Conservation (phyloP, 1,140 invertebrate genomes). For the Notospermus geniculatus region DNA sequence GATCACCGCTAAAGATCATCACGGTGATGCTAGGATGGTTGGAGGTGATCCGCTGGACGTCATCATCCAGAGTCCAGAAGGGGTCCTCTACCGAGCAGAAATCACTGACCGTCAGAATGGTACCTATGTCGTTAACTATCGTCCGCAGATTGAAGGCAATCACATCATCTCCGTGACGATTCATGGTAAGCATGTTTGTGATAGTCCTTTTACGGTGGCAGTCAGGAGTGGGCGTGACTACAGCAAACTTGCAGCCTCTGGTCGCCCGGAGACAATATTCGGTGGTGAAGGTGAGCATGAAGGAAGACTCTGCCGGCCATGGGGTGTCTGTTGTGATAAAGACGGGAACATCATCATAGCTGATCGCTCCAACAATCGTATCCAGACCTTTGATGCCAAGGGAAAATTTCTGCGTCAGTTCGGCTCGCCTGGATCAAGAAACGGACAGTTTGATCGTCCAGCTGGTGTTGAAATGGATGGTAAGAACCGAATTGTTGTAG, state of each 20-base stretch:
- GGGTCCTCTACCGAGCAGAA: slow-evolving; percentile 52
- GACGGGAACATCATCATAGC: slow-evolving; percentile 81
- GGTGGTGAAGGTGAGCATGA: slow-evolving; percentile 72
- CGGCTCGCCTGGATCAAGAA: slow-evolving; percentile 70
- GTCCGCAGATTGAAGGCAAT: slow-evolving; percentile 57
- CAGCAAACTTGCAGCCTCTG: slow-evolving; percentile 29
- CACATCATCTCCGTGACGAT: slow-evolving; percentile 54
- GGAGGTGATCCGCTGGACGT: slow-evolving; percentile 66
- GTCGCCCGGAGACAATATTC: slow-evolving; percentile 51
- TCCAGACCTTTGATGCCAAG: slow-evolving; percentile 76
- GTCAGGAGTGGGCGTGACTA: slow-evolving; percentile 60
- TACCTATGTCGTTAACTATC: slow-evolving; percentile 59
- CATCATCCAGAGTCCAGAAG: slow-evolving; percentile 64
- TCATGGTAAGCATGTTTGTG: slow-evolving; percentile 63
- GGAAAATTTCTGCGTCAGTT: slow-evolving; percentile 77
- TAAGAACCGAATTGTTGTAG: slow-evolving; percentile 78
- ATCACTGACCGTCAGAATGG: slow-evolving; percentile 58
- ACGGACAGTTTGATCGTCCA: slow-evolving; percentile 88
- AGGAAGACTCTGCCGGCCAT: slow-evolving; percentile 81
- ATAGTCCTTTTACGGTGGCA: slow-evolving; percentile 64
- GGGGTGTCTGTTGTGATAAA: slow-evolving; percentile 84
- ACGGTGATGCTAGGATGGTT: slow-evolving; percentile 62
- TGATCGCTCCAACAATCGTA: slow-evolving; percentile 90
- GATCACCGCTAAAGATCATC: slow-evolving; percentile 59
- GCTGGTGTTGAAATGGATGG: slow-evolving; percentile 78